phyloP scores from a whole-genome alignment of 2,888 invertebrate species.

The Ennomos quercinarius region DNA sequence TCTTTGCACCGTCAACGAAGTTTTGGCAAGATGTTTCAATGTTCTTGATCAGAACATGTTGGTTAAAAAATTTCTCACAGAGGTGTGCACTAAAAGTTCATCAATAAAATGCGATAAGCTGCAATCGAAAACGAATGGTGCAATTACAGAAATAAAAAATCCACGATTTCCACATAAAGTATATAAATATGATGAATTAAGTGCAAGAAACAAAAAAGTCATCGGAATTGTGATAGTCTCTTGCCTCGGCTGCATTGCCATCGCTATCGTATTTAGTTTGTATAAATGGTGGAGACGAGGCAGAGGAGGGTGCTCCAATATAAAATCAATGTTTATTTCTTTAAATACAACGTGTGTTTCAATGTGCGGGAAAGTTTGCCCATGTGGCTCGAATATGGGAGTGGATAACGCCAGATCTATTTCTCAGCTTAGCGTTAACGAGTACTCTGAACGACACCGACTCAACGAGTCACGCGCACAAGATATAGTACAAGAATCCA shows the following conservation, averaged over 20 bases:
- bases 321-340: slow-evolving; percentile 72
- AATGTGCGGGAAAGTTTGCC: slow-evolving; percentile 68
- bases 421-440: slow-evolving; percentile 86
- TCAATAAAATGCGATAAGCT: slow-evolving; percentile 86
- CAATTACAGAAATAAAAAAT: slow-evolving; percentile 69
- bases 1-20: slow-evolving; percentile 86
- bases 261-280: slow-evolving; percentile 83
- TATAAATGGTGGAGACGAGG: slow-evolving; percentile 85
- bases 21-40: slow-evolving; percentile 87
- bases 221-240: slow-evolving; percentile 83
- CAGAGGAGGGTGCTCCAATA: slow-evolving; percentile 76
- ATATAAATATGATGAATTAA: slow-evolving; percentile 52
- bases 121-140: slow-evolving; percentile 61
- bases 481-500: slow-evolving; percentile 65
- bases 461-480: slow-evolving; percentile 84
- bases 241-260: slow-evolving; percentile 77
- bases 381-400: slow-evolving; percentile 73
- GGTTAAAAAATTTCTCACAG: slow-evolving; percentile 86
- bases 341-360: slow-evolving; percentile 68
- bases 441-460: slow-evolving; percentile 87
- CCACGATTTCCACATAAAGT: slow-evolving; percentile 75
- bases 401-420: slow-evolving; percentile 86
- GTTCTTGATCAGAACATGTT: slow-evolving; percentile 87
- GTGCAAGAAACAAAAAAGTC: slow-evolving; percentile 70
- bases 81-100: slow-evolving; percentile 82